Percentiles rank a stretch among this genome's conserved stretches.
Conservation (phyloP, 1,140 invertebrate genomes). For the Scaptomyza hsui region DNA sequence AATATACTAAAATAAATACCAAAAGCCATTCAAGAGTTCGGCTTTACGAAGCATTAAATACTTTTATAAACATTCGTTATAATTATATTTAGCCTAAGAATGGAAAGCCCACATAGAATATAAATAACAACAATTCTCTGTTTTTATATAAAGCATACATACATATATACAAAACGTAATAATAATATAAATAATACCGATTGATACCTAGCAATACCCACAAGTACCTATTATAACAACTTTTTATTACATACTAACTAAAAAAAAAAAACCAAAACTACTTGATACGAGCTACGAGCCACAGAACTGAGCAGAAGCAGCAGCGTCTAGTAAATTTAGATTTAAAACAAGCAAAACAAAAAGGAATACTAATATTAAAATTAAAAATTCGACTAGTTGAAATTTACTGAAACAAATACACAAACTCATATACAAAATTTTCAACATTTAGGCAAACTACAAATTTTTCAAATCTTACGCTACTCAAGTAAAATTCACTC, state of each 20-base stretch:
- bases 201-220: constrained; percentile 71
- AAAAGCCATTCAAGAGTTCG: constrained; percentile 29
- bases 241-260: constrained; percentile 70
- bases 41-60: constrained; percentile 49
- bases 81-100: constrained; percentile 20
- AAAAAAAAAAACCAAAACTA: constrained; percentile 7
- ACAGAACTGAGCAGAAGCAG: constrained; percentile 72
- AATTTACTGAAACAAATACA: constrained; percentile 46
- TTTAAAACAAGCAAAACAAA: constrained; percentile 20
- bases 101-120: constrained; percentile 37
- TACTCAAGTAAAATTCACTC: neutral
- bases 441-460: constrained; percentile 38
- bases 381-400: constrained; percentile 61
- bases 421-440: constrained; percentile 28
- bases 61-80: constrained; percentile 67
- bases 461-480: constrained; percentile 24
- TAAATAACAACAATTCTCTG: constrained; percentile 28
- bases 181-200: constrained; percentile 39
- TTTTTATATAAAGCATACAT: constrained; percentile 50
- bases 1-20: constrained; percentile 12
- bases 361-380: constrained; percentile 48
- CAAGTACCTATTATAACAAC: constrained; percentile 73
- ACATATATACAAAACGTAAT: constrained; percentile 16
- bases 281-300: constrained; percentile 74
- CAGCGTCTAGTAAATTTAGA: constrained; percentile 55